phyloP scores from a whole-genome alignment of 1,140 invertebrate species.

The Drosophila kohkoa region DNA sequence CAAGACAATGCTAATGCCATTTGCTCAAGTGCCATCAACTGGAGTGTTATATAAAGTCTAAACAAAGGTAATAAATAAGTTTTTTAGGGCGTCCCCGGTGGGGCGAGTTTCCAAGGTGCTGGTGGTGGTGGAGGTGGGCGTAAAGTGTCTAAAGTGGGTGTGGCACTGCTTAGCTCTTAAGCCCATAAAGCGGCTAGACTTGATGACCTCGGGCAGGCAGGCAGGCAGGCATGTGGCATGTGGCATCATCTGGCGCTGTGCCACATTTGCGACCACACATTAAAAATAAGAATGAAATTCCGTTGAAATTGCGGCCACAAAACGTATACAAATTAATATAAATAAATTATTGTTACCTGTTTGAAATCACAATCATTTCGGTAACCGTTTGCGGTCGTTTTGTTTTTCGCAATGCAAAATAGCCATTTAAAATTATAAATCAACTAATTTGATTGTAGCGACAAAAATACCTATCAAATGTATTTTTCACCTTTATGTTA shows the following conservation, averaged over 20 bases:
- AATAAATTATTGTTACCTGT: slow-evolving; percentile 4
- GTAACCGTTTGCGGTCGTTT: slow-evolving; percentile 9
- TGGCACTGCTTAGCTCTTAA: slow-evolving; percentile 35
- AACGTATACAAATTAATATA: slow-evolving; percentile 7
- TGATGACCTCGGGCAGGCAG: slow-evolving; percentile 26
- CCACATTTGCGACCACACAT: background rate
- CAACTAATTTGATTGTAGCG: background rate
- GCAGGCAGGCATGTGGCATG: background rate
- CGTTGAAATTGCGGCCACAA: background rate
- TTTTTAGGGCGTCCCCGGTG: slow-evolving; percentile 46
- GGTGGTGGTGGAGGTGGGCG: background rate
- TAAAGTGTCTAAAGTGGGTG: slow-evolving; percentile 20
- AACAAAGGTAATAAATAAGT: slow-evolving; percentile 81
- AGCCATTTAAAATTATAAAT: slow-evolving; percentile 18
- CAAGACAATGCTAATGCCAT: slow-evolving; percentile 74
- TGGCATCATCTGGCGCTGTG: background rate
- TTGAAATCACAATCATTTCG: slow-evolving; percentile 13
- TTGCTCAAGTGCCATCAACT: slow-evolving; percentile 72
- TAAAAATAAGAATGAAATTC: slow-evolving; percentile 11
- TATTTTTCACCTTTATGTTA: background rate
- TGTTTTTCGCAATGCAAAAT: background rate
- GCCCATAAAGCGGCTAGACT: slow-evolving; percentile 46
- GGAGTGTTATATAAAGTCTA: slow-evolving; percentile 74
- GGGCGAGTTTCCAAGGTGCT: background rate
- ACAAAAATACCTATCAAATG: background rate